Percentiles rank a stretch among this genome's conserved stretches.
Evolutionary conservation across 2,888 invertebrate genomes (phyloP).

Genomic region (Eupithecia dodoneata): DNA sequence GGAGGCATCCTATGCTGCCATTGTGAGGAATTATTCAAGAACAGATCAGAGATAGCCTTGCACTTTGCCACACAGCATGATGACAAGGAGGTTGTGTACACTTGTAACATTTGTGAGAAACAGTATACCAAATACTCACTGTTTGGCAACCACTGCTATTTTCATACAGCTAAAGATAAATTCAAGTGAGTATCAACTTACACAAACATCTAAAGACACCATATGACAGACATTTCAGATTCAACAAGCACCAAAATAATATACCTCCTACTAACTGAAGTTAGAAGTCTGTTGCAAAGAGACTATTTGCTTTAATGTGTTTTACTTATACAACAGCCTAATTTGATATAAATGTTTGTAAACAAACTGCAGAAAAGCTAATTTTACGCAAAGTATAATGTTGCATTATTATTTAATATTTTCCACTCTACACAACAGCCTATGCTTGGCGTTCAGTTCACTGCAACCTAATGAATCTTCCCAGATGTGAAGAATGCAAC

Average conservation of each 20-base stretch:
- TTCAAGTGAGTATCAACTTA: slow-evolving; percentile 62
- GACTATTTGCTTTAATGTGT: background rate
- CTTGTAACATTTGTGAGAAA: slow-evolving; percentile 84
- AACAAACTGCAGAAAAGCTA: background rate
- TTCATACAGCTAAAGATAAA: slow-evolving; percentile 73
- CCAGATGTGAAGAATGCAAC: slow-evolving; percentile 81
- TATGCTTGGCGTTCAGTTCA: background rate
- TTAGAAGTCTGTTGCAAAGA: background rate
- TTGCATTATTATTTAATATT: too few relatives aligned
- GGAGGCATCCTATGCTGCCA: slow-evolving; percentile 81
- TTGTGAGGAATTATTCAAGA: slow-evolving; percentile 79
- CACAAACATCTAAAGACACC: background rate
- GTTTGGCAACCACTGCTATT: slow-evolving; percentile 83
- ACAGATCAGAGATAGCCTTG: slow-evolving; percentile 78
- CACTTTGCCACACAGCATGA: slow-evolving; percentile 79
- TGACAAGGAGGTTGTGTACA: slow-evolving; percentile 71
- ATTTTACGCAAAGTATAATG: too few relatives aligned
- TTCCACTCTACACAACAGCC: background rate
- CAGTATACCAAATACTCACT: slow-evolving; percentile 80
- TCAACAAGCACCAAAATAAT: background rate
- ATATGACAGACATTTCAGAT: background rate
- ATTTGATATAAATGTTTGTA: background rate
- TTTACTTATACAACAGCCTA: background rate
- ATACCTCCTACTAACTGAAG: background rate
- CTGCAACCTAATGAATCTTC: background rate